Evolutionary conservation across 2,888 invertebrate species (phyloP).

Genomic region (Diaprepes abbreviatus): DNA sequence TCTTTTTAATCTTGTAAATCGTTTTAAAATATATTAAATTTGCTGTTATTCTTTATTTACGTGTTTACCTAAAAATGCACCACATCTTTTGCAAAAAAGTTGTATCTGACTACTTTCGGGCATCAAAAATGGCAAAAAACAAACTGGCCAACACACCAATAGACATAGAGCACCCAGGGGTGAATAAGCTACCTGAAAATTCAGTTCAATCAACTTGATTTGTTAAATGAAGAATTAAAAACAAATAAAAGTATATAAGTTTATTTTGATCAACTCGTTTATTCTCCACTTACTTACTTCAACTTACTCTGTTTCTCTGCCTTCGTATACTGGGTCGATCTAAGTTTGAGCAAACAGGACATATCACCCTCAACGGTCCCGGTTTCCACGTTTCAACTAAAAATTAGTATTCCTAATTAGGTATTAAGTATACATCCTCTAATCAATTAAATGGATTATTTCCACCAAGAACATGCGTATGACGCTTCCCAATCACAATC

Average conservation of each 20-base stretch:
- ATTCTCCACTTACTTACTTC: constrained; percentile 39
- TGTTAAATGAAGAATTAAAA: no score
- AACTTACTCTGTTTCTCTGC: constrained; percentile 62
- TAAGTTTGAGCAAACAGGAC: constrained; percentile 58
- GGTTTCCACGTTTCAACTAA: constrained; percentile 64
- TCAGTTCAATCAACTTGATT: no score
- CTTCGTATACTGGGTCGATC: constrained; percentile 62
- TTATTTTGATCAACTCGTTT: no score
- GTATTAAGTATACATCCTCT: no score
- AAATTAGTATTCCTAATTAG: constrained; percentile 1
- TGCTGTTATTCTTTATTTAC: not conserved
- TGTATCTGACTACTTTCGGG: constrained; percentile 61
- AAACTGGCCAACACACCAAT: constrained; percentile 65
- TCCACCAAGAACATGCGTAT: no score
- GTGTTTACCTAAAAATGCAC: constrained; percentile 60
- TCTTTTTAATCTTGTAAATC: no score
- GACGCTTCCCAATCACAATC: no score
- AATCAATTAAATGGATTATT: no score
- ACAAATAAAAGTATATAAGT: no score
- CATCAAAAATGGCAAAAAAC: constrained; percentile 64
- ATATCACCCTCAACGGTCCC: constrained; percentile 57
- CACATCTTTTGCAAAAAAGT: constrained; percentile 68
- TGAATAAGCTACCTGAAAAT: constrained; percentile 58
- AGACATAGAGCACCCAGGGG: constrained; percentile 62
- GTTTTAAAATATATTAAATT: no score